These are phyloP conservation scores for Calliphora vomitoria DNA, from an alignment of 2,888 invertebrate genomes.

Conservation along the genomic window DNA sequence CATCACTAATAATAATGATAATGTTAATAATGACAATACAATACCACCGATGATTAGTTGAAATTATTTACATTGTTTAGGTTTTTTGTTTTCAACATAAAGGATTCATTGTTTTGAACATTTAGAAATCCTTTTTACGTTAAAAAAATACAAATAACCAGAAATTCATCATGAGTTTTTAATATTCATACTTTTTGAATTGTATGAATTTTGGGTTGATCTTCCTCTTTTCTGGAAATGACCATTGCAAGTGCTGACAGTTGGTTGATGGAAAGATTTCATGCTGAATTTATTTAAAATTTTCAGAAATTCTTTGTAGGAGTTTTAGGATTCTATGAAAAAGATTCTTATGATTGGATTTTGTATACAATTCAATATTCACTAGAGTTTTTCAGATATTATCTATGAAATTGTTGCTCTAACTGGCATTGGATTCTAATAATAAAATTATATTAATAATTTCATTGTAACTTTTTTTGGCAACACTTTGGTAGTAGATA, in stretches of 20 bases:
- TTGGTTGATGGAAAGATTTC: slow-evolving; percentile 63
- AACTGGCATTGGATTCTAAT: background rate
- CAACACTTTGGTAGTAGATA: background rate
- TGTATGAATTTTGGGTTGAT: slow-evolving; percentile 1
- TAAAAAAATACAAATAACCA: slow-evolving; percentile 15
- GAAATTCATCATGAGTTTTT: slow-evolving; percentile 49
- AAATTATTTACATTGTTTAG: slow-evolving; percentile 57
- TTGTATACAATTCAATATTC: slow-evolving; percentile 24
- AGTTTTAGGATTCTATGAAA: slow-evolving; percentile 28
- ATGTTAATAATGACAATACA: slow-evolving; percentile 26
- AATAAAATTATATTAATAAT: background rate
- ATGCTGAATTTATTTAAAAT: slow-evolving; percentile 44
- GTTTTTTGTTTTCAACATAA: slow-evolving; percentile 29
- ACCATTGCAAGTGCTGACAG: slow-evolving; percentile 63
- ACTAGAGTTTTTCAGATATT: slow-evolving; percentile 44
- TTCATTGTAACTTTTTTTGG: background rate
- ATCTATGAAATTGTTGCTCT: slow-evolving; percentile 57
- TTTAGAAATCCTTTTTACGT: slow-evolving; percentile 55
- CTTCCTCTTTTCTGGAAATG: slow-evolving; percentile 23
- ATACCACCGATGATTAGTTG: slow-evolving; percentile 57
- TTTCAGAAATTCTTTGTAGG: slow-evolving; percentile 60
- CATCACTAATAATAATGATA: slow-evolving; percentile 16
- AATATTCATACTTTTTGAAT: slow-evolving; percentile 48
- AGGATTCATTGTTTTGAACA: slow-evolving; percentile 32
- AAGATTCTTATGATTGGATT: background rate